Evolutionary conservation across 1,140 invertebrate genomes (phyloP), one percentile per base, ranked within the genome.

Genomic region (Aethina tumida): DNA sequence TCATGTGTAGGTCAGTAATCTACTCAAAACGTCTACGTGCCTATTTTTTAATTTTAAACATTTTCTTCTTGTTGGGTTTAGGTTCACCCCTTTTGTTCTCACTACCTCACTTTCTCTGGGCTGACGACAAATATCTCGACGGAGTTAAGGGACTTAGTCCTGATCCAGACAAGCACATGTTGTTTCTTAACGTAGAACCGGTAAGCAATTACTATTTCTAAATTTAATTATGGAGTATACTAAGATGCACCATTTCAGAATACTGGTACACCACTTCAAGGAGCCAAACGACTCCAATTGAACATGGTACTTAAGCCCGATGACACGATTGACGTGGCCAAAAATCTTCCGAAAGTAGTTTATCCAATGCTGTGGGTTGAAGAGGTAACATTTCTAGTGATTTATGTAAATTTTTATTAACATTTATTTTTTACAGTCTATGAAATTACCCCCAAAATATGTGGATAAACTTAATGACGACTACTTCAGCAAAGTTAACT

Each of bases 91-190:
- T 53, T 24, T 14, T 58, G 14, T 43, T 56, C 14, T 58, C 56
- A 14, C 55, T 53, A 40, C 56, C 56, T n/a, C 56, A 58, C 43
- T 42, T 58, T 9, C 19, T 58, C n/a, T 49, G 54, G 39, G 52
- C 44, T 12, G 47, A 54, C 31, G 39, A 40, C 35, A 26, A 45
- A 22, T 56, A 56, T 41, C 14, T 36, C 7, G 4, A 39, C 7
- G 35, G 39, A 9, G 45, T 56, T 13, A 16, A 31, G 18, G 56
- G 54, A n/a, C 25, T 55, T 14, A n/a, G 44, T 14, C 47, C 49
- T 6, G 18, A 53, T 34, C 14, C 26, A 28, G 26, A 40, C 13
- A 35, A 43, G 12, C 52, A 58, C 35, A 38, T 41, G 20, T 47
- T 49, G 18, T 52, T 45, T 30, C 35, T 55, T 19, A 38, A 30